Conservation (phyloP, 2,888 invertebrate genomes). For the Eucriotettix oculatus region DNA sequence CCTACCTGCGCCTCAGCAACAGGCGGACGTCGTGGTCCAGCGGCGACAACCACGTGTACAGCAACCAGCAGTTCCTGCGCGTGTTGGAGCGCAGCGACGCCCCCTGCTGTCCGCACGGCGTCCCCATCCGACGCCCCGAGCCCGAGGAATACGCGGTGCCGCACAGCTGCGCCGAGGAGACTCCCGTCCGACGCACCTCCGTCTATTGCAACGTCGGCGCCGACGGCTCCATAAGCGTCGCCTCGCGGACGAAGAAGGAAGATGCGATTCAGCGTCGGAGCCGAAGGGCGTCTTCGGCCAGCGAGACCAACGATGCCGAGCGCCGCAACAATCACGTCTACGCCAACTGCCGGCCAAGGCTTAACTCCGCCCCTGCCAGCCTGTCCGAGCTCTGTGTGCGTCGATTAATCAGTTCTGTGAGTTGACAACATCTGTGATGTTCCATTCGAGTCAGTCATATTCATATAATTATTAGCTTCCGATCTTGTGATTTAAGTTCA, state of each 20-base stretch:
- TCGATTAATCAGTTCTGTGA: too few relatives aligned
- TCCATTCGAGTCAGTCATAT: too few relatives aligned
- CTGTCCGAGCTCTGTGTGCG: neutral
- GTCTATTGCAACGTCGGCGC: neutral
- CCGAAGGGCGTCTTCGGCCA: neutral
- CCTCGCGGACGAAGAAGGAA: neutral
- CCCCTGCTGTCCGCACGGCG: neutral
- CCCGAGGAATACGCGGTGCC: neutral
- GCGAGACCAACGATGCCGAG: too few relatives aligned
- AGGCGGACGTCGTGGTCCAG: constrained; percentile 11
- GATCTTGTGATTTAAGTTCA: too few relatives aligned
- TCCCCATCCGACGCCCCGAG: neutral
- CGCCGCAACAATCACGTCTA: neutral
- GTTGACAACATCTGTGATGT: too few relatives aligned
- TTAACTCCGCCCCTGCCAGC: neutral
- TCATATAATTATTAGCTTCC: too few relatives aligned
- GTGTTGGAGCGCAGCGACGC: neutral
- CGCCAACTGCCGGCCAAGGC: neutral
- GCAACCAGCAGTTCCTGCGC: constrained; percentile 1
- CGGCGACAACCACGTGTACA: neutral
- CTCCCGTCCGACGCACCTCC: neutral
- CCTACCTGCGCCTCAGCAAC: constrained; percentile 10
- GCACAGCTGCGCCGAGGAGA: neutral
- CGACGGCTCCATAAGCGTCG: neutral
- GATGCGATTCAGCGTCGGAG: neutral